Base-by-base conservation (phyloP, 2,888 invertebrate species). In the Cheilosia vulpina region DNA sequence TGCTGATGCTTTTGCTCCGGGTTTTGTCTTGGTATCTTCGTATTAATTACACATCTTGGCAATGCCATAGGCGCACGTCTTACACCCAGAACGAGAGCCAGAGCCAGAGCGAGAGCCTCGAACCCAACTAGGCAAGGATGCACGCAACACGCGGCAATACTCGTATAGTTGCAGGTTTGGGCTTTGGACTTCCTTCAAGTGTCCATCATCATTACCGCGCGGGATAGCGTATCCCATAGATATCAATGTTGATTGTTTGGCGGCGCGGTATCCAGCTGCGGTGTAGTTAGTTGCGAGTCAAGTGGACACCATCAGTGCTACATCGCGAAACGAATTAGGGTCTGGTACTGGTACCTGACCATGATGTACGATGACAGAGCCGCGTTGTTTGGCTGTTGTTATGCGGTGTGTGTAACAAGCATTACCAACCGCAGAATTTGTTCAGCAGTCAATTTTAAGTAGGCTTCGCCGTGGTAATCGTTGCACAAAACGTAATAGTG, bases 391-490 rank as follows among this genome's bases (percentile, higher is more conserved):
- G 65, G 58, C 53, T 65, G 47, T 76, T 76, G 80, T 80, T 65
- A 50, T 57, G 77, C 72, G 72, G 66, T 66, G 78, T 83, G 82
- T 83, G 68, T 52, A 75, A 84, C 79, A 84, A 63, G 83, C 83
- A 84, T 69, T 83, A 83, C 78, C 78, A 79, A 84, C 83, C 83
- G 63, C 83, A 79, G 73, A 84, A 84, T 84, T 79, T 84, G 83
- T 84, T 79, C 69, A 65, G 73, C 69, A 79, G 83, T 69, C 83
- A 65, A 63, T 79, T 79, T 83, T 75, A 75, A 73, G 73, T 79
- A 63, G 73, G 55, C 69, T 69, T 62, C 47, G 60, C 50, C 34
- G 78, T 38, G 38, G 38, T 73, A 77, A 79, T 79, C 80, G 83
- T 77, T 77, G 81, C 81, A 71, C 77, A 71, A 78, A 77, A 58